Evolutionary conservation across 2,113 vertebrate species (phyloP), one percentile per base, ranked within the genome.

Genomic region (Proterorhinus semilunaris): DNA sequence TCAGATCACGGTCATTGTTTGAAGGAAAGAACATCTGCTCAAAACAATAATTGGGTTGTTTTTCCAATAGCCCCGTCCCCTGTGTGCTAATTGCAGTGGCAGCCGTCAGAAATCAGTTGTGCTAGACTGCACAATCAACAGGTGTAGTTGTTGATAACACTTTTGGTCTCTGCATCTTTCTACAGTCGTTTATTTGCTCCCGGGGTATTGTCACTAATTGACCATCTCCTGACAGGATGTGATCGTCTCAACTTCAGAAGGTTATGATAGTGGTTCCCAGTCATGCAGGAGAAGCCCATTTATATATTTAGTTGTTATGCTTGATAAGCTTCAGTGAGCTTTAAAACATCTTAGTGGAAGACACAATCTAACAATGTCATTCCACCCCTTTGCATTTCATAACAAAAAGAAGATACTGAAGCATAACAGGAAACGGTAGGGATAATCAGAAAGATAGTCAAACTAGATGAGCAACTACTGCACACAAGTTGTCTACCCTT

Each of bases 21-120:
- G 78, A 62, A 61, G 17, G 48, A 68, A 55, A 62, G 68, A 86
- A 83, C 87, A 89, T 89, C 83, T 89, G 83, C 75, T 84, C 47
- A 65, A 57, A 69, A 84, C 78, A 72, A 76, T 87, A 89, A 87
- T 89, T 88, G 77, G 84, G 76, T 73, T 72, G 71, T 81, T 85
- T 82, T 65, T 72, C 80, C 78, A 70, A 76, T 84, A 62, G 63
- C 42, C 45, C 15, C 53, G 63, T 64, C 83, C 81, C 83, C 61
- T 16, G 76, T 81, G 83, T 78, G 61, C 72, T 78, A 84, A 83
- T 80, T 69, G 76, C 58, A 81, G 84, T 80, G 75, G 61, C 69
- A 77, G 70, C 63, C 76, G 83, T 84, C 87, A 86, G 65, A 81
- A 83, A 83, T 84, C 81, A 61, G 50, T 79, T 76, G 72, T 76